A percentile compares a stretch with the other conserved stretches of the same genome.
These are phyloP conservation scores for Drosophila arizonae DNA, from an alignment of 1,140 invertebrate species.

Conservation along the genomic window DNA sequence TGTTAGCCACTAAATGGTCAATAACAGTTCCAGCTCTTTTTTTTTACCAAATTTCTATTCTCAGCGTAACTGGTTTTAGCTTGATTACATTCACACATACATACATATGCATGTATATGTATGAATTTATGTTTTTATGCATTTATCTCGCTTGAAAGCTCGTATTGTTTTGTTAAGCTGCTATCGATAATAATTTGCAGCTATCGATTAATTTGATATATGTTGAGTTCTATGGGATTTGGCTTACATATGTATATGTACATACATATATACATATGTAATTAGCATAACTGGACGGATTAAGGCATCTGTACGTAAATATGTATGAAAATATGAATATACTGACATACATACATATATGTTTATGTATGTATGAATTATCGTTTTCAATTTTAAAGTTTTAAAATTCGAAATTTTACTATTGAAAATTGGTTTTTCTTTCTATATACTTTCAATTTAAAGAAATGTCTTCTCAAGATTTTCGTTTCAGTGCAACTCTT, in stretches of 20 bases:
- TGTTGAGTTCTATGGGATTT: no score
- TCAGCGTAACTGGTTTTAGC: conserved; percentile 37
- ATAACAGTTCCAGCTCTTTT: conserved; percentile 41
- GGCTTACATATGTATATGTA: no score
- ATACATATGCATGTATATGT: neutral
- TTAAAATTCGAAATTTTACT: no score
- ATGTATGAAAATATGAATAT: neutral
- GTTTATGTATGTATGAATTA: neutral
- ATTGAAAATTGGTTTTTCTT: no score
- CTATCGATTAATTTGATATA: neutral
- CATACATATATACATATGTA: neutral
- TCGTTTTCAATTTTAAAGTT: no score
- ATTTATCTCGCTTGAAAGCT: neutral
- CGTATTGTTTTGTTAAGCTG: neutral
- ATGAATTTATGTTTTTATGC: neutral
- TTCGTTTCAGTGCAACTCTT: no score
- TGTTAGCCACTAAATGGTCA: conserved; percentile 26
- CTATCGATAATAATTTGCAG: neutral
- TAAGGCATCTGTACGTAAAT: neutral
- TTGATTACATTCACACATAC: conserved; percentile 17
- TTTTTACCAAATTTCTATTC: conserved; percentile 45
- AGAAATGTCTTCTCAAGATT: no score
- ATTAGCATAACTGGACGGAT: no score
- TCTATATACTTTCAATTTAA: no score
- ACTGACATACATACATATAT: neutral